These are phyloP conservation scores for Amphiprion ocellaris DNA, from an alignment of 2,113 vertebrate species.

Conservation along the genomic window DNA sequence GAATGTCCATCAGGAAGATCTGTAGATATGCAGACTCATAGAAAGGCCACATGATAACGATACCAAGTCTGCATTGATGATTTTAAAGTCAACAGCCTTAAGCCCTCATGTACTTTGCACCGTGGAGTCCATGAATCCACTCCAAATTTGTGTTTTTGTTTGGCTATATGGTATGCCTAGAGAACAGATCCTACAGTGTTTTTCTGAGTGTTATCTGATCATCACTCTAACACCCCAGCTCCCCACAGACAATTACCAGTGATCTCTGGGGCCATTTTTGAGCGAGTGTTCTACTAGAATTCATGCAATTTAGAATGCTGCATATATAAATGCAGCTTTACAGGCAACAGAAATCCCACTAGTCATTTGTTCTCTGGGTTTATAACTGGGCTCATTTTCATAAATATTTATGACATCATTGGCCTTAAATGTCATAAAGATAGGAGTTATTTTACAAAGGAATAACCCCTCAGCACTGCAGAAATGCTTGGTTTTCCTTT, in stretches of 20 bases:
- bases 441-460: constrained; percentile 31
- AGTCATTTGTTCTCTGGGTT: constrained; percentile 26
- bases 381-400: constrained; percentile 47
- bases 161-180: neutral
- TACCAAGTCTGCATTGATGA: too few species aligned
- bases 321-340: neutral
- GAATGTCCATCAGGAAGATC: too few species aligned
- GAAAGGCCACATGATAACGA: too few species aligned
- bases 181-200: neutral
- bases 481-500: constrained; percentile 19
- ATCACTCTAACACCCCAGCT: constrained; percentile 2
- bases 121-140: too few species aligned
- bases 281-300: constrained; percentile 34
- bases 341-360: constrained; percentile 11
- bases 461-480: constrained; percentile 4
- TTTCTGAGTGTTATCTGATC: constrained; percentile 15
- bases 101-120: too few species aligned
- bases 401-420: constrained; percentile 50
- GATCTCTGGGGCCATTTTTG: constrained; percentile 20
- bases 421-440: constrained; percentile 34
- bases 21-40: too few species aligned
- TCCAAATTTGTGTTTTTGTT: too few species aligned
- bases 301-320: constrained; percentile 32
- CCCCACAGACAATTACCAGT: neutral
- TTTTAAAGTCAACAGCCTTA: too few species aligned